Conservation (phyloP, 2,888 invertebrate genomes). For the Serripes groenlandicus region DNA sequence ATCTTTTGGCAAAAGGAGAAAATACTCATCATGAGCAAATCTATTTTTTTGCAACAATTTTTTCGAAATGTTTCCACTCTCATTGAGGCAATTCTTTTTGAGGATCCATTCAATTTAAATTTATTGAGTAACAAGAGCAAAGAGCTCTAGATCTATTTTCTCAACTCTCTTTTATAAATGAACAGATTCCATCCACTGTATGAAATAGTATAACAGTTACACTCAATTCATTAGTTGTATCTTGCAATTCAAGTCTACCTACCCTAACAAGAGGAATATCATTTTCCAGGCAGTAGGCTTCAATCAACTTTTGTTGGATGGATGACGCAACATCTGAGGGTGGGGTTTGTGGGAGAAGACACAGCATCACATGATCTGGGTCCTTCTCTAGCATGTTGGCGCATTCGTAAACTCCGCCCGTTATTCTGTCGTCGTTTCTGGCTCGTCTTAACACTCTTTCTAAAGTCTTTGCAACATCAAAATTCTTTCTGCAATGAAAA, state of each 20-base stretch:
- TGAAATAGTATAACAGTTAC: neutral
- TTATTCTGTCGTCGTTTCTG: constrained; percentile 50
- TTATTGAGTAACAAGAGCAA: too few relatives aligned
- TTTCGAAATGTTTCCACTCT: too few relatives aligned
- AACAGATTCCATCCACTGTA: neutral
- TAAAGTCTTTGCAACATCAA: constrained; percentile 17
- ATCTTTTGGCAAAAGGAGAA: too few relatives aligned
- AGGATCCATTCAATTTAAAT: too few relatives aligned
- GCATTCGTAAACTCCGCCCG: constrained; percentile 81
- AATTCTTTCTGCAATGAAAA: constrained; percentile 20
- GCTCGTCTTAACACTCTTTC: constrained; percentile 51
- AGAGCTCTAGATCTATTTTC: too few relatives aligned
- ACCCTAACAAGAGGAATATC: constrained; percentile 83
- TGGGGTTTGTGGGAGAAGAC: constrained; percentile 78
- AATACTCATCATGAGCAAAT: too few relatives aligned
- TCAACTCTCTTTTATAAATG: neutral
- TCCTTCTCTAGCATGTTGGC: constrained; percentile 79
- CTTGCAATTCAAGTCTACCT: constrained; percentile 20
- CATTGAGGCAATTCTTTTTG: too few relatives aligned
- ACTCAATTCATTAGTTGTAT: neutral
- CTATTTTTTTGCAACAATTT: too few relatives aligned
- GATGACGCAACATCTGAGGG: constrained; percentile 79
- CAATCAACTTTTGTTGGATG: constrained; percentile 84
- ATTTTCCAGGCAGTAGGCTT: constrained; percentile 85
- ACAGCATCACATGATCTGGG: constrained; percentile 82